Percentiles rank a stretch among this genome's conserved stretches.
Evolutionary conservation across 1,140 invertebrate species (phyloP).

Genomic region (Polypedilum vanderplanki): DNA sequence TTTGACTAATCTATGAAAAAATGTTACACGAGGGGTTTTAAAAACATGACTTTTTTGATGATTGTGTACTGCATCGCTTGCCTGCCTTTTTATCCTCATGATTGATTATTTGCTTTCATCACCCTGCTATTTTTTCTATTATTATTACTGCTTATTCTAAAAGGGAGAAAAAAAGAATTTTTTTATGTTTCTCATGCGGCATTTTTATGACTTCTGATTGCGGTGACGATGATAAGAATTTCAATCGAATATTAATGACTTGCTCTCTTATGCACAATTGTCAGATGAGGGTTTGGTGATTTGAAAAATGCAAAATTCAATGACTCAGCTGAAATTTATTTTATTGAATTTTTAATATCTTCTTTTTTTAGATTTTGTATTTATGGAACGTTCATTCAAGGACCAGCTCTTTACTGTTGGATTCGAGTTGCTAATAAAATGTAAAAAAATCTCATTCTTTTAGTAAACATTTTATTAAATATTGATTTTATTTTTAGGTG

Average conservation of each 20-base stretch:
- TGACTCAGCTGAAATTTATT: not conserved
- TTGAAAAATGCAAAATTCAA: not conserved
- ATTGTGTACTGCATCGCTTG: not conserved
- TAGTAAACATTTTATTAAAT: not conserved
- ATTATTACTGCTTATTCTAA: not conserved
- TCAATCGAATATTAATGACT: conserved; percentile 7
- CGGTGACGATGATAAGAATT: conserved; percentile 17
- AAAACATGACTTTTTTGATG: conserved; percentile 5
- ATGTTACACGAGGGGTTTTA: not conserved
- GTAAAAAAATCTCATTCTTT: not conserved
- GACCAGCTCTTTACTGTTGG: conserved; percentile 20
- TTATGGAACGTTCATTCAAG: conserved; percentile 6
- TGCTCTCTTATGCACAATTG: not conserved
- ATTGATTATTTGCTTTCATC: conserved; percentile 14
- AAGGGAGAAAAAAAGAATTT: not conserved
- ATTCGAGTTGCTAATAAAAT: conserved; percentile 21
- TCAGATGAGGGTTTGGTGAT: not conserved
- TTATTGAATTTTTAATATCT: not conserved
- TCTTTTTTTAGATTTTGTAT: not conserved
- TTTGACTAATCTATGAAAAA: conserved; percentile 19
- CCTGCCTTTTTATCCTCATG: not conserved
- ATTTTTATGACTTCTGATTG: conserved; percentile 8
- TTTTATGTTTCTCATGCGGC: not conserved
- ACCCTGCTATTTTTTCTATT: not conserved
- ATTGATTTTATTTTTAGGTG: not conserved